Evolutionary conservation across 2,888 invertebrate genomes (phyloP).

Genomic region (Cheilosia impressa): DNA sequence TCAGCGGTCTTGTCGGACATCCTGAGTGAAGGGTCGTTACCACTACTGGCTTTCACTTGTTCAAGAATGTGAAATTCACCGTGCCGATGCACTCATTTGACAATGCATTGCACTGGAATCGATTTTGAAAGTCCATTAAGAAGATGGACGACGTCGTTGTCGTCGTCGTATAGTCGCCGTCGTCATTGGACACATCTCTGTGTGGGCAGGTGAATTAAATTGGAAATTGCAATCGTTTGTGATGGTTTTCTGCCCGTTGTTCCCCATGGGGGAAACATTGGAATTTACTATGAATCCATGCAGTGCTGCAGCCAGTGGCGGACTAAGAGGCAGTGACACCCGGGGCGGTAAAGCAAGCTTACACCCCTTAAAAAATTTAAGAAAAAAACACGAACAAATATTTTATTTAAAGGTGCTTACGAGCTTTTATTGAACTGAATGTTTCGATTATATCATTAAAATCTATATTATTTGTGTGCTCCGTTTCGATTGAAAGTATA

Average conservation of each 20-base stretch:
- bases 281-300: constrained; percentile 43
- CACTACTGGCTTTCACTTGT: constrained; percentile 34
- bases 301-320: constrained; percentile 10
- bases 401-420: no score
- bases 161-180: background rate
- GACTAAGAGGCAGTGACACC: no score
- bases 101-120: constrained; percentile 62
- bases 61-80: constrained; percentile 39
- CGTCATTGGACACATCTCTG: constrained; percentile 5
- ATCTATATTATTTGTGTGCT: no score
- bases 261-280: background rate
- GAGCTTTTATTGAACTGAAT: no score
- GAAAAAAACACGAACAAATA: no score
- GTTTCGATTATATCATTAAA: no score
- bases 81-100: constrained; percentile 42
- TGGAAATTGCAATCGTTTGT: constrained; percentile 69
- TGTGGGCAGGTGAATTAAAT: constrained; percentile 69
- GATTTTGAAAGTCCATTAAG: constrained; percentile 72
- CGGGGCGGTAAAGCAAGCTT: no score
- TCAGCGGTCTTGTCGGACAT: constrained; percentile 61
- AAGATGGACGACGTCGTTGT: constrained; percentile 41
- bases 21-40: constrained; percentile 36
- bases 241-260: constrained; percentile 16
- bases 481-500: no score
- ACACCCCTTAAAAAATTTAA: no score